Evolutionary conservation across 2,113 vertebrate species (phyloP).

Genomic region (Cynopterus brachyotis): DNA sequence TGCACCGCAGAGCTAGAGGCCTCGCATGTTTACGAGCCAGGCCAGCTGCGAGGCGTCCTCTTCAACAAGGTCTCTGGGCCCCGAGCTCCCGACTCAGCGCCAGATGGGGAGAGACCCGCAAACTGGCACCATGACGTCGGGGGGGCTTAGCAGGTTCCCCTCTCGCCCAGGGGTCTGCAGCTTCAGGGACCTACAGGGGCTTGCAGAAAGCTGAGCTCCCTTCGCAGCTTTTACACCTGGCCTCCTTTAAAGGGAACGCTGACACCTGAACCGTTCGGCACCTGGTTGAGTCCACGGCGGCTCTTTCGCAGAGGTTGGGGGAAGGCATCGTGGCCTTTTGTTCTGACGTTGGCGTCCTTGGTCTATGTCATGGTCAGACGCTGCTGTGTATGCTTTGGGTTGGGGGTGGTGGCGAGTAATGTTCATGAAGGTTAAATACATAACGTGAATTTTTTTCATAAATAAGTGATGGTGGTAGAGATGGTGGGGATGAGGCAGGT

Average conservation of each 20-base stretch:
- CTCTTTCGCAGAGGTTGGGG: neutral
- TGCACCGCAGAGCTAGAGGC: rapidly evolving
- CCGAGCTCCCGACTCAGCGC: neutral
- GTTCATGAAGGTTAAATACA: too few relatives aligned
- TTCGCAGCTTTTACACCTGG: neutral
- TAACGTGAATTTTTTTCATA: neutral
- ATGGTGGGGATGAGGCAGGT: neutral
- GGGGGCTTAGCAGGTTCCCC: neutral
- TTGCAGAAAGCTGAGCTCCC: neutral
- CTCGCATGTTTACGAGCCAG: neutral
- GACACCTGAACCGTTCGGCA: neutral
- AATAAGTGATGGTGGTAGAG: neutral
- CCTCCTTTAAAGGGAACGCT: neutral
- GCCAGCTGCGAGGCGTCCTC: neutral
- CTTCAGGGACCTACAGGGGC: neutral
- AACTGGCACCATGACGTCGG: rapidly evolving
- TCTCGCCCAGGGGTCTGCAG: neutral
- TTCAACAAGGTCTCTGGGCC: neutral
- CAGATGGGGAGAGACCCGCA: neutral
- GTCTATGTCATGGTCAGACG: neutral
- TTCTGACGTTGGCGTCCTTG: neutral
- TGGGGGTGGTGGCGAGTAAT: too few relatives aligned
- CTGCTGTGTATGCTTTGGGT: too few relatives aligned
- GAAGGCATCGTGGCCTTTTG: neutral
- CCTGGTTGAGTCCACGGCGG: rapidly evolving